Base-by-base conservation (phyloP, 1,140 invertebrate species). In the Diorhabda sublineata region DNA sequence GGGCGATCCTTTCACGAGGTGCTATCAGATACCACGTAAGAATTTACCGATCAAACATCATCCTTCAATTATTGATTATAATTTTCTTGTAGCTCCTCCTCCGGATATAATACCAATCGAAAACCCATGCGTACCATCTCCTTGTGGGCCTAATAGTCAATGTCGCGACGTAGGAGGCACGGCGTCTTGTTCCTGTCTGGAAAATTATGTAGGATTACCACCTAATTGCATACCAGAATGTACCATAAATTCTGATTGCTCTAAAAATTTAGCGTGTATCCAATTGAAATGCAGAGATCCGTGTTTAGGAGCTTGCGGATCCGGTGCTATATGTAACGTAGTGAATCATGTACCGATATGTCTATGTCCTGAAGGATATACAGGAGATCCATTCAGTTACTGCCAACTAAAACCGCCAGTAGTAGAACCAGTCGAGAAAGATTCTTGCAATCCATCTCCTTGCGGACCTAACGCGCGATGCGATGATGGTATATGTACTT, bases 81-180 rank as follows among this genome's bases (percentile, higher is more conserved):
- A 61, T 61, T 8, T 7, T 42, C 3, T 61, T 52, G 47, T 52
- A 52, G 47, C 47, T 52, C 47, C 47, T 52, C 2, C n/a, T 8
- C 47, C 47, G n/a, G 47, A 52, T 52, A 52, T 52, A 52, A 52
- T 52, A 61, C 71, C 74, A 66, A 67, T 74, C 41, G 77, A 82
- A 73, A 85, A 92, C 80, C 90, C 90, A 52, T 93, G 91, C 78
- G 80, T 88, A 7, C 90, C 91, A 52, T 88, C 88, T 52, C 91
- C 90, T 26, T 93, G 91, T 80, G 91, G 91, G 4, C 83, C 87
- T 26, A 85, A 90, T 75, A 85, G 89, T 4, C 83, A 90, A 75
- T 94, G 92, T 77, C 83, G 86, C 71, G 81, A 87, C 68, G 81
- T 85, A 58, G 85, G 87, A 62, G 85, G 85, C 66, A 82, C 85